phyloP scores from a whole-genome alignment of 2,113 vertebrate genomes.

The Rhineura floridana region DNA sequence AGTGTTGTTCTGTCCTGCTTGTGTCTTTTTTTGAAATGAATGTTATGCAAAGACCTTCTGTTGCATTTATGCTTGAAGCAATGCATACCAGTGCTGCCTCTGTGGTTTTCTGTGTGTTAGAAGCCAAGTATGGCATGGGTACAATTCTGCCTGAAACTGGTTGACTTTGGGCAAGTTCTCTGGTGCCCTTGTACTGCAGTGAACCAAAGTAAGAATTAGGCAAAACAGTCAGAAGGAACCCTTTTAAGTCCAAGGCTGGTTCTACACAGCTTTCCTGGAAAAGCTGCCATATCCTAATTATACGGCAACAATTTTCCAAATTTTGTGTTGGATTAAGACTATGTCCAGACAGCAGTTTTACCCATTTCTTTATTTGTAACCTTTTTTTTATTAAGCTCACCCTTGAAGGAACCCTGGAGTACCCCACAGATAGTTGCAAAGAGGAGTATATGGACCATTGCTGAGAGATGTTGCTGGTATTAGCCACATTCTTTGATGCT shows the following conservation, averaged over 20 bases:
- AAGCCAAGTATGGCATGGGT: neutral
- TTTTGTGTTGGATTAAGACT: neutral
- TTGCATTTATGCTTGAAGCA: neutral
- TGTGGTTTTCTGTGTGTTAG: neutral
- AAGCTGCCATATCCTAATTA: constrained; percentile 28
- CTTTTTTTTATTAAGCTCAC: neutral
- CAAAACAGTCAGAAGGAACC: constrained; percentile 8
- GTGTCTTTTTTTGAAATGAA: neutral
- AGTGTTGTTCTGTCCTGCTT: neutral
- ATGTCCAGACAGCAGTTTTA: constrained; percentile 12
- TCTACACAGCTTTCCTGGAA: constrained; percentile 30
- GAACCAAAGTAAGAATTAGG: constrained; percentile 1
- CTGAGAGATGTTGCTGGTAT: neutral
- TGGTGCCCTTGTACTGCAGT: neutral
- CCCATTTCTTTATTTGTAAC: neutral
- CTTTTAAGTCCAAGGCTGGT: constrained; percentile 14
- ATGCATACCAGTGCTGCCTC: neutral
- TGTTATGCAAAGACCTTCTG: neutral
- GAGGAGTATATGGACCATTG: no score
- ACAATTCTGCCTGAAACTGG: neutral
- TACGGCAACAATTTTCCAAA: constrained; percentile 4
- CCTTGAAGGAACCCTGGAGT: neutral
- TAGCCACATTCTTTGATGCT: no score
- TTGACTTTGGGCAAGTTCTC: neutral
- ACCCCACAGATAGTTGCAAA: neutral